A percentile compares a stretch with the other conserved stretches of the same genome.
Evolutionary conservation across 2,797 vertebrate species (phyloP).

Genomic region (Pogonophryne albipinna): DNA sequence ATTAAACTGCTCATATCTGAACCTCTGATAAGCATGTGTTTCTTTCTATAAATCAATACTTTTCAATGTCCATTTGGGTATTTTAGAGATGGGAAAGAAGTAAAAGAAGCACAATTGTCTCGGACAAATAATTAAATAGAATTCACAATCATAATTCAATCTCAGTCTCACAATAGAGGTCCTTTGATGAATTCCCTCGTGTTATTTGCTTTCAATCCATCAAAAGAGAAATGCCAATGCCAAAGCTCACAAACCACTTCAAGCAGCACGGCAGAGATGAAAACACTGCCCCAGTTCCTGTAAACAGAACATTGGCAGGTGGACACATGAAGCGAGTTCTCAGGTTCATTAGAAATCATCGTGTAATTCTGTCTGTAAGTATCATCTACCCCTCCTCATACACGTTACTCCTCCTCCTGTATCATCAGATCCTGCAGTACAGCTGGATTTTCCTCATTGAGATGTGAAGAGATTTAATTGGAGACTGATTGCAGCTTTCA

Average conservation of each 20-base stretch:
- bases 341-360: slow-evolving; percentile 69
- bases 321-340: slow-evolving; percentile 45
- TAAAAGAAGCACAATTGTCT: slow-evolving; percentile 43
- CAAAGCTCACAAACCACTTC: slow-evolving; percentile 24
- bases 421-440: slow-evolving; percentile 61
- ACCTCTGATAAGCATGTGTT: slow-evolving; percentile 57
- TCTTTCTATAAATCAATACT: slow-evolving; percentile 45
- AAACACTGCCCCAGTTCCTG: slow-evolving; percentile 26
- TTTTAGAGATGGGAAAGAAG: slow-evolving; percentile 34
- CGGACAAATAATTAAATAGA: slow-evolving; percentile 53
- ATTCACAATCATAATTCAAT: slow-evolving; percentile 58
- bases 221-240: slow-evolving; percentile 37
- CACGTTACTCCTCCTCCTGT: slow-evolving; percentile 62
- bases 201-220: slow-evolving; percentile 46
- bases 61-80: slow-evolving; percentile 45
- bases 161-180: slow-evolving; percentile 33
- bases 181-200: slow-evolving; percentile 17
- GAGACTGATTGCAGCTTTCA: slow-evolving; percentile 83
- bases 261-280: slow-evolving; percentile 17
- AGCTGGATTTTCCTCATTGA: slow-evolving; percentile 79
- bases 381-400: slow-evolving; percentile 63
- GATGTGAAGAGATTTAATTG: slow-evolving; percentile 85
- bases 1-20: slow-evolving; percentile 68
- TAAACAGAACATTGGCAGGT: slow-evolving; percentile 52
- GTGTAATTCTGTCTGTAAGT: slow-evolving; percentile 64